Evolutionary conservation across 2,888 invertebrate species (phyloP), one percentile per base, ranked within the genome.

Genomic region (Tenthredo amoena): DNA sequence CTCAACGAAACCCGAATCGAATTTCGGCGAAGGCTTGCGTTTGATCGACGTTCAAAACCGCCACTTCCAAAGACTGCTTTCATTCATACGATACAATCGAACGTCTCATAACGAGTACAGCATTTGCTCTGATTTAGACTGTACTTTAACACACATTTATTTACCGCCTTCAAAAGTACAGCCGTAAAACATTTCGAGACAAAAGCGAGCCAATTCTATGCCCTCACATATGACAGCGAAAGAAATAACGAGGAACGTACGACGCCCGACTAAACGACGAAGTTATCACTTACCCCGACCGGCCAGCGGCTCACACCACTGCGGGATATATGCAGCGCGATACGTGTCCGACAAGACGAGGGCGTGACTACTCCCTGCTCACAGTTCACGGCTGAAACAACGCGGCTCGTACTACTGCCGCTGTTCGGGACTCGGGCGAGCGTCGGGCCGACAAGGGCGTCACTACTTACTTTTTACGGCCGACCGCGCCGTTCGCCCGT

Each of bases 351-450:
- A 74, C 72, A n/a, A 4, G 31, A 74, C 72, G 43, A 21, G 40
- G 72, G 18, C 43, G 21, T 74, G 12, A 74, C 72, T 31, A 74
- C 72, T 74, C 43, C n/a, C 72, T 43, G n/a, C 72, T 40, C 72
- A 40, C 43, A 3, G 5, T n/a, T 31, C 18, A 34, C 68, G 62
- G 21, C 62, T 31, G 62, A 62, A 10, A 62, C 12, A 31, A 31
- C 26, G 62, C 62, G 21, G 62, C 26, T 21, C 12, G 26, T 62
- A 62, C 62, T 15, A 71, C 71, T 71, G 5, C 34, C 71, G 71
- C 34, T 10, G 34, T 31, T 62, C 62, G 34, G 34, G 37, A 9
- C 18, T 15, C 71, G 71, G 37, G 21, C 5, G 72, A 15, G 40
- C 26, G 72, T 10, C 72, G n/a, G 72, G 5, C 40, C 2, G 15